Evolutionary conservation across 1,140 invertebrate species (phyloP).

Genomic region (Pemphigus obesinymphae): DNA sequence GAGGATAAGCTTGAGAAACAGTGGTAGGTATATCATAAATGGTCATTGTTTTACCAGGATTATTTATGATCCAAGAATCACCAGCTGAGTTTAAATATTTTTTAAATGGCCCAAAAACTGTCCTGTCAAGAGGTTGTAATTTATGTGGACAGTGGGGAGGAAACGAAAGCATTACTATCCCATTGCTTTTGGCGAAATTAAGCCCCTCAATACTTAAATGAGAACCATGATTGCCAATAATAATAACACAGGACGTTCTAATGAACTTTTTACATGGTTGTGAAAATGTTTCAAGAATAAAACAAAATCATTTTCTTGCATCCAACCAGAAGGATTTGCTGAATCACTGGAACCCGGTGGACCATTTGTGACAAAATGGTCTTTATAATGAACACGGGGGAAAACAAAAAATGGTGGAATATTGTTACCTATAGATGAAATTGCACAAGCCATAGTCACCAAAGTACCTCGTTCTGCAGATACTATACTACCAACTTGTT

Average conservation of each 20-base stretch:
- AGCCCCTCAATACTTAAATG: conserved; percentile 46
- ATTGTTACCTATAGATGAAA: conserved; percentile 49
- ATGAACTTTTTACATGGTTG: neutral
- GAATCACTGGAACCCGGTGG: conserved; percentile 51
- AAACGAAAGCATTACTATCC: conserved; percentile 50
- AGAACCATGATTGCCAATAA: conserved; percentile 45
- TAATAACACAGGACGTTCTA: neutral
- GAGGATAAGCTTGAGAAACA: conserved; percentile 43
- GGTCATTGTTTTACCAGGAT: conserved; percentile 48
- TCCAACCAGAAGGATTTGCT: conserved; percentile 53
- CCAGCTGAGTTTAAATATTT: conserved; percentile 37
- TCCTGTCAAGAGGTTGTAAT: conserved; percentile 51
- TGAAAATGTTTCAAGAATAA: conserved; percentile 50
- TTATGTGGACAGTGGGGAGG: conserved; percentile 48
- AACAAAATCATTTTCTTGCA: conserved; percentile 52
- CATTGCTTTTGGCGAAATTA: conserved; percentile 47
- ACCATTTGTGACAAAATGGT: conserved; percentile 47
- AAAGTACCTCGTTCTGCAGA: conserved; percentile 49
- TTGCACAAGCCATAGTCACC: conserved; percentile 48
- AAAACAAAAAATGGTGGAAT: conserved; percentile 51
- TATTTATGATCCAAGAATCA: conserved; percentile 49
- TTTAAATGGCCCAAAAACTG: conserved; percentile 44
- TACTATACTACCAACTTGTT: conserved; percentile 49
- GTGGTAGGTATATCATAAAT: conserved; percentile 49
- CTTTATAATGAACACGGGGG: conserved; percentile 48